Conservation (phyloP, 2,113 vertebrate genomes). For the Malurus cyaneus region DNA sequence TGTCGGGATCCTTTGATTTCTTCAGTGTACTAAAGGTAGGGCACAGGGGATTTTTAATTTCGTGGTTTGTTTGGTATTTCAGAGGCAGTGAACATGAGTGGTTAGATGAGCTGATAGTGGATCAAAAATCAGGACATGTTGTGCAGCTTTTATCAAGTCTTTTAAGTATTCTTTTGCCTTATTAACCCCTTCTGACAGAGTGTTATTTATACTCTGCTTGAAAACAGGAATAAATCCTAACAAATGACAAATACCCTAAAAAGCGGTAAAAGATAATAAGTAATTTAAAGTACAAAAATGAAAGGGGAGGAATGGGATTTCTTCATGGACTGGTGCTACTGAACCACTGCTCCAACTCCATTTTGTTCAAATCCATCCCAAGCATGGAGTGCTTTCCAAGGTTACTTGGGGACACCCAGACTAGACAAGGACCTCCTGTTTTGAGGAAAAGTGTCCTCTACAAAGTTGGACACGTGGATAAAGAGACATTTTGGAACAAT, state of each 20-base stretch:
- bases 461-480: accelerated
- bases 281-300: neutral
- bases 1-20: conserved; percentile 29
- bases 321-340: neutral
- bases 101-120: neutral
- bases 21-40: neutral
- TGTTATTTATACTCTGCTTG: neutral
- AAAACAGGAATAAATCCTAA: neutral
- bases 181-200: neutral
- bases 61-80: conserved; percentile 4
- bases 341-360: neutral
- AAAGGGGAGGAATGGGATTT: neutral
- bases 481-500: neutral
- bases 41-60: conserved; percentile 23
- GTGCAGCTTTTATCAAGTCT: neutral
- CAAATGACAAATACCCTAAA: neutral
- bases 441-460: neutral
- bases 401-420: neutral
- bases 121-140: neutral
- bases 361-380: neutral
- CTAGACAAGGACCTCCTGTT: neutral
- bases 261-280: neutral
- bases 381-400: neutral
- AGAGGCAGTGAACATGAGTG: neutral
- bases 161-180: neutral